Evolutionary conservation across 2,113 vertebrate genomes (phyloP).

Genomic region (Lanius ludovicianus): DNA sequence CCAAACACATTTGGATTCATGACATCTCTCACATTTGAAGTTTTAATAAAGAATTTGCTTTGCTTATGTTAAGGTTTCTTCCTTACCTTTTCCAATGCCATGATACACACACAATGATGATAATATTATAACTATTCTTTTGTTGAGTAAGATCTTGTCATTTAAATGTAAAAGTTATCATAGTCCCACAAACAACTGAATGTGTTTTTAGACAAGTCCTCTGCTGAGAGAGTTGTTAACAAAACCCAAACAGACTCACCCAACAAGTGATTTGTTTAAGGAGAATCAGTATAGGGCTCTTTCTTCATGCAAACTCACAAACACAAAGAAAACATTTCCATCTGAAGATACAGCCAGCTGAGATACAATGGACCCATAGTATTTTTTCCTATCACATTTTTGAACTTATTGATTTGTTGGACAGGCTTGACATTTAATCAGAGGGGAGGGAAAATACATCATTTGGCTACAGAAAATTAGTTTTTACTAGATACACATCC

Average conservation of each 20-base stretch:
- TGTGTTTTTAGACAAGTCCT: background rate
- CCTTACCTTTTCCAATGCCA: background rate
- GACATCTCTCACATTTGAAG: background rate
- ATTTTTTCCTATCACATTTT: background rate
- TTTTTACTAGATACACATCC: constrained; percentile 59
- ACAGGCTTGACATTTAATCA: constrained; percentile 57
- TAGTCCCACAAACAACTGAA: background rate
- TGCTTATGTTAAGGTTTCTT: background rate
- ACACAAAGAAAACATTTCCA: background rate
- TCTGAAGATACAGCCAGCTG: background rate
- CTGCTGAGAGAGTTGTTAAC: background rate
- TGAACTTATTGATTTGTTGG: constrained; percentile 59
- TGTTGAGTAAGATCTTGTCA: background rate
- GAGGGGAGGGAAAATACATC: constrained; percentile 54
- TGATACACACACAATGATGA: background rate
- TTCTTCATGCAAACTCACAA: background rate
- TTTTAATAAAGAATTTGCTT: background rate
- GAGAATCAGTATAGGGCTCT: background rate
- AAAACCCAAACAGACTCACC: background rate
- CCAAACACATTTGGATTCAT: background rate
- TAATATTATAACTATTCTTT: background rate
- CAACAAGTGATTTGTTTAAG: background rate
- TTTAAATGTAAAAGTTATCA: background rate
- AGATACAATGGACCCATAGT: background rate
- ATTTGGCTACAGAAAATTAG: constrained; percentile 66